Evolutionary conservation across 2,797 vertebrate genomes (phyloP).

Genomic region (Danio albolineatus): DNA sequence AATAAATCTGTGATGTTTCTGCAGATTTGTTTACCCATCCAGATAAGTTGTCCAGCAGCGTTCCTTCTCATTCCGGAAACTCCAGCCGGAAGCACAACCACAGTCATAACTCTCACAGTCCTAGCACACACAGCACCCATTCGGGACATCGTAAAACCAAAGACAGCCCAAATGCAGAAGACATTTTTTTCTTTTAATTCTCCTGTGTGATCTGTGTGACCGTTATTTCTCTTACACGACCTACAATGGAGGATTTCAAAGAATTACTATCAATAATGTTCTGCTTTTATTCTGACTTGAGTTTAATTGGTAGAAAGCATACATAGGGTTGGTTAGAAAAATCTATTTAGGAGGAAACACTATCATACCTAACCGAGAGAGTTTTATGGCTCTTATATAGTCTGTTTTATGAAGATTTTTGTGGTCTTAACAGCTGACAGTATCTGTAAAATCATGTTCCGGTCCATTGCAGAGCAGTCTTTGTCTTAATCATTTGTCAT

Average conservation of each 20-base stretch:
- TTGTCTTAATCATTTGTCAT: neutral
- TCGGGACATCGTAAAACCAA: conserved; percentile 70
- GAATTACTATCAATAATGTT: neutral
- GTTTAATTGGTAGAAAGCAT: neutral
- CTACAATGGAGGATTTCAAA: neutral
- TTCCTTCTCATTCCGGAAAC: conserved; percentile 66
- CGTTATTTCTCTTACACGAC: neutral
- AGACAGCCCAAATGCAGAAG: conserved; percentile 75
- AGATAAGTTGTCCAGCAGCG: conserved; percentile 62
- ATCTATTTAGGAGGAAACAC: neutral
- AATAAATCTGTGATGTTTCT: conserved; percentile 21
- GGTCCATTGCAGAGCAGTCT: neutral
- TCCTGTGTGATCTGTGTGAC: neutral
- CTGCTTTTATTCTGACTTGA: neutral
- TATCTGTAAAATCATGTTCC: neutral
- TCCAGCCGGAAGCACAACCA: conserved; percentile 52
- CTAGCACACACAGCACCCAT: conserved; percentile 60
- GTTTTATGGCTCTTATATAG: neutral
- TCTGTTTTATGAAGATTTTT: neutral
- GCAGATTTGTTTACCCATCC: conserved; percentile 73
- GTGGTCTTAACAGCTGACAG: neutral
- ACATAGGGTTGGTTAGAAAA: neutral
- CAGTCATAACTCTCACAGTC: conserved; percentile 34
- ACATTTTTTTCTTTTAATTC: conserved; percentile 83
- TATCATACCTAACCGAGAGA: neutral